phyloP scores from a whole-genome alignment of 1,140 invertebrate species.

The Vanessa atalanta region DNA sequence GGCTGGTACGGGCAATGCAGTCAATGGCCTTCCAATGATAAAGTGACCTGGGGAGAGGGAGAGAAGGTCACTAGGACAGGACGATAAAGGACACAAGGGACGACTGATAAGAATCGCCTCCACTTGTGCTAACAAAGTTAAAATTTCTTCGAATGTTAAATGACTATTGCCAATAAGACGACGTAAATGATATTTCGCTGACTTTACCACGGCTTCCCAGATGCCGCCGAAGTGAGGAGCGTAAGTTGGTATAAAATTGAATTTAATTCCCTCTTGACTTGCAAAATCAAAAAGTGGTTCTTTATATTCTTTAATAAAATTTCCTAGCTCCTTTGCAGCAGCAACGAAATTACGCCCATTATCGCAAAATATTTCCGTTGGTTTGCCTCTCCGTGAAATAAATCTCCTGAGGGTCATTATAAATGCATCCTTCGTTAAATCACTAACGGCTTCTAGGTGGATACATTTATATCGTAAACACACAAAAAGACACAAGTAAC shows the following conservation, averaged over 20 bases:
- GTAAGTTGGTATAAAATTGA: no score
- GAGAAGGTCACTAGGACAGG: not conserved
- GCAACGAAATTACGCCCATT: constrained; percentile 1
- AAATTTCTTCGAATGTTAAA: no score
- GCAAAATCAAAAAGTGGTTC: no score
- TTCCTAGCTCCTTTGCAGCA: not conserved
- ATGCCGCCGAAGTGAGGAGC: no score
- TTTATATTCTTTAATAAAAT: constrained; percentile 3
- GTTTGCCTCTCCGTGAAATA: not conserved
- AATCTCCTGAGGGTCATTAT: not conserved
- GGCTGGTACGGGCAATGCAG: not conserved
- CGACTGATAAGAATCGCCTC: no score
- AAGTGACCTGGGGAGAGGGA: not conserved
- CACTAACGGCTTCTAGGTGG: not conserved
- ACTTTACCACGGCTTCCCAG: no score
- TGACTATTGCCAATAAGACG: no score
- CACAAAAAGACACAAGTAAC: no score
- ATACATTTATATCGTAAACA: not conserved
- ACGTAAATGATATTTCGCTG: no score
- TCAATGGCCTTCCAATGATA: constrained; percentile 20
- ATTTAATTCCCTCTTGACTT: no score
- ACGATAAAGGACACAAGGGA: no score
- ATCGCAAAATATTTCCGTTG: constrained; percentile 1
- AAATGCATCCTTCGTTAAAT: not conserved
- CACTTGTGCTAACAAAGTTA: no score